Evolutionary conservation across 2,888 invertebrate species (phyloP), one percentile per base, ranked within the genome.

Genomic region (Eutolmus rufibarbis): DNA sequence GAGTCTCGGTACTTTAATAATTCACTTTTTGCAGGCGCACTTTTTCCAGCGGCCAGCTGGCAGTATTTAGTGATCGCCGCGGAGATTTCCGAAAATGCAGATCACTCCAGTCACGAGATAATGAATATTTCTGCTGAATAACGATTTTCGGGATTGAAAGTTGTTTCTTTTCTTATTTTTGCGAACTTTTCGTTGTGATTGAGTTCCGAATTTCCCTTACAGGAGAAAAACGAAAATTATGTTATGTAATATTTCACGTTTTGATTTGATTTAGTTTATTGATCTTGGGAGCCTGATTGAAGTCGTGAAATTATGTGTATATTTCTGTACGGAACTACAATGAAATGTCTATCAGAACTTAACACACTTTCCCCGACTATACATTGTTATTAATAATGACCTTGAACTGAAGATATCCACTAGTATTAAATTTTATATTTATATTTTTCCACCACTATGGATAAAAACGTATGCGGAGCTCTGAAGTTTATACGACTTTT

Each of bases 81-180:
- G 28, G 23, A n/a, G 43, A 74, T 43, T 34, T 23, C 34, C 12
- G 16, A 85, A 85, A 85, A 85, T 74, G 85, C 85, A 85, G 74
- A 85, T 85, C 85, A 85, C 43, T 28, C 14, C 37, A 85, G 85
- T 85, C 85, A 85, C 85, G 85, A 74, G 74, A 28, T 46, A 46
- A 74, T 85, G 40, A 34, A 19, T 43, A 74, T 74, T 85, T 28
- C 28, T 23, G 66, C 66, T 66, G 66, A 66, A 66, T 66, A 66
- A 66, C 66, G 23, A 23, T 23, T 66, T 66, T 66, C 66, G 28
- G 19, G 9, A 66, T 66, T 66, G 66, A 66, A 66, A 66, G 9
- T 66, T 23, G 23, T 56, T 66, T 28, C 23, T 23, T 7, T 66
- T 23, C 66, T 66, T 12, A 66, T 28, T 66, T 66, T 66, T 28